A percentile compares a stretch with the other conserved stretches of the same genome.
Conservation (phyloP, 1,140 invertebrate species). For the Papilio dardanus region DNA sequence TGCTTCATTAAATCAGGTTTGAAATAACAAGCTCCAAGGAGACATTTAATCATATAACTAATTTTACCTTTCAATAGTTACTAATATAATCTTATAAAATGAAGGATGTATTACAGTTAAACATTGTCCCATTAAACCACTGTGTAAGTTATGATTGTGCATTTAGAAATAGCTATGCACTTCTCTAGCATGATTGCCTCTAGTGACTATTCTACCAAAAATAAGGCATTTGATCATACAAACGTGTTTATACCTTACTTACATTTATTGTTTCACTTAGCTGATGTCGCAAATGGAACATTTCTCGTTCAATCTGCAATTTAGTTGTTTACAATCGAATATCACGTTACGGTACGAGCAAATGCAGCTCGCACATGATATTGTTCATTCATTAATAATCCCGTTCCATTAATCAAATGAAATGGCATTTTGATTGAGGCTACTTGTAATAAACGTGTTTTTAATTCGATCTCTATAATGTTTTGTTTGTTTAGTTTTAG, state of each 20-base stretch:
- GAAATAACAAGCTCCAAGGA: not conserved
- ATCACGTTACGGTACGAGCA: slow-evolving; percentile 34
- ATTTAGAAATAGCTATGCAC: too few relatives aligned
- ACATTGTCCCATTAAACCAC: not conserved
- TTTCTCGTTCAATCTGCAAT: slow-evolving; percentile 13
- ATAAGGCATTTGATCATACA: not conserved
- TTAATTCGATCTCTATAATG: slow-evolving; percentile 51
- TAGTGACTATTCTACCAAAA: not conserved
- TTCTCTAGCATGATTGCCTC: not conserved
- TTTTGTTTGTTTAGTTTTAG: slow-evolving; percentile 27
- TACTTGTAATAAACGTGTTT: slow-evolving; percentile 53
- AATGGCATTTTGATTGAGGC: slow-evolving; percentile 49
- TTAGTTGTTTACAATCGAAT: slow-evolving; percentile 12
- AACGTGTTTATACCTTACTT: not conserved
- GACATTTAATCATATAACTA: not conserved
- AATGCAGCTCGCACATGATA: slow-evolving; percentile 46
- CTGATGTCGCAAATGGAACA: not conserved
- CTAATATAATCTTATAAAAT: not conserved
- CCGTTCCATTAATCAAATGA: slow-evolving; percentile 57
- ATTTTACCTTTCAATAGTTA: not conserved
- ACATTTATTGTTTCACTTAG: not conserved
- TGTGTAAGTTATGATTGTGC: not conserved
- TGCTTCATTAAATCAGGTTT: not conserved
- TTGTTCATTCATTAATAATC: slow-evolving; percentile 57
- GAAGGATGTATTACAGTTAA: too few relatives aligned